Evolutionary conservation across 1,140 invertebrate species (phyloP), one percentile per base, ranked within the genome.

Genomic region (Neodiprion virginianus): DNA sequence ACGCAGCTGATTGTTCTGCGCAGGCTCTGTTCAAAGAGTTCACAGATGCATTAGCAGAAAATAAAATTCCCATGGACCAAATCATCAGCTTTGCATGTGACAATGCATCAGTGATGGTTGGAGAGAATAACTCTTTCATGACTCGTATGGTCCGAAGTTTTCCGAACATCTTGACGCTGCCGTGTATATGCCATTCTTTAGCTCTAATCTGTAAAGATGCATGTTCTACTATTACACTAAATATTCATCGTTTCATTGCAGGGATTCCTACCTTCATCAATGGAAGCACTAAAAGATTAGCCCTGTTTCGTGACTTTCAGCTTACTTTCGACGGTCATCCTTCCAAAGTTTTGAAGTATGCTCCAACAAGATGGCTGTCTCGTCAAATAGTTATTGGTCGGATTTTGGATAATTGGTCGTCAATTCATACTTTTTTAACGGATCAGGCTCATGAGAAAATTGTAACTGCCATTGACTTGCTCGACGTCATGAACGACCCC

Each of bases 161-260:
- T 8, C 11, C 23, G 48, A 74, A 65, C 7, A 61, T 71, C 21
- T 67, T 80, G 72, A 47, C 70, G 7, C 10, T 80, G 10, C 73
- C 77, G 9, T 81, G 77, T 75, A 76, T 79, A 11, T 81, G 78
- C 68, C 77, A 83, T 77, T 81, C 77, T 17, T 50, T 47, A 48
- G 78, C 75, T 7, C 75, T 80, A 48, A 74, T 79, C 74, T 77
- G 79, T 21, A 72, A 73, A 53, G 75, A 75, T 10, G 78, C 80
- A 23, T 81, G 79, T 61, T 21, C 65, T 47, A 71, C 17, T 17
- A 17, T 17, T 17, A 0, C 17, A 17, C 17, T 17, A 17, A 17
- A 17, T 17, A 17, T 17, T 0, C 17, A 17, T 17, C 17, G 17
- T 17, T 17, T 17, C 17, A 17, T 17, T 17, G 17, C 17, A 17